Percentiles rank a stretch among this genome's conserved stretches.
Conservation (phyloP, 1,140 invertebrate species). For the Episyrphus balteatus region DNA sequence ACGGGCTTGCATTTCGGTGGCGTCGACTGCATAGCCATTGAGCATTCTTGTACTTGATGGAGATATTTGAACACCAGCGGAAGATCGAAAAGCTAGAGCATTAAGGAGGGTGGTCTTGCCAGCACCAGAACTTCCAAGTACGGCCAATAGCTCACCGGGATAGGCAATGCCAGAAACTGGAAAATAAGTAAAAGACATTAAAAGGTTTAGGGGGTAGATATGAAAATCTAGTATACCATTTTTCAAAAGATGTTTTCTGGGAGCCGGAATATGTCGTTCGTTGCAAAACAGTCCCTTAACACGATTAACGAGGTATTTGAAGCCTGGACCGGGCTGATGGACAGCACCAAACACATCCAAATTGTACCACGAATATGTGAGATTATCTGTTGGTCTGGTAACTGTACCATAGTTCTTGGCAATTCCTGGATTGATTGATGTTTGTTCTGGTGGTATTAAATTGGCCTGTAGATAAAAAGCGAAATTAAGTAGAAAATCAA, state of each 20-base stretch:
- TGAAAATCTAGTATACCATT: conserved; percentile 33
- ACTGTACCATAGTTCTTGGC: conserved; percentile 30
- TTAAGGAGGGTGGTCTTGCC: conserved; percentile 95
- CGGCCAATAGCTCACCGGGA: conserved; percentile 80
- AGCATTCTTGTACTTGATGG: conserved; percentile 43
- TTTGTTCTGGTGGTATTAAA: conserved; percentile 8
- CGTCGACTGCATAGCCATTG: conserved; percentile 57
- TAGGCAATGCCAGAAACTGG: conserved; percentile 70
- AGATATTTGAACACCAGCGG: conserved; percentile 44
- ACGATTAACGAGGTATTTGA: conserved; percentile 34
- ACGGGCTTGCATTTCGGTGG: conserved; percentile 57
- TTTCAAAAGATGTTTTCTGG: conserved; percentile 54
- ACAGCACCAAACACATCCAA: conserved; percentile 49
- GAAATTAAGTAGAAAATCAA: no score
- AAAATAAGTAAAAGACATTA: conserved; percentile 25
- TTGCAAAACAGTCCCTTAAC: conserved; percentile 36
- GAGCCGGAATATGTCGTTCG: conserved; percentile 37
- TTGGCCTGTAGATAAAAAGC: no score
- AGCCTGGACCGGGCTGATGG: conserved; percentile 24
- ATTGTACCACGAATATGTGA: conserved; percentile 59
- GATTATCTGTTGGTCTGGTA: conserved; percentile 26
- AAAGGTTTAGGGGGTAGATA: neutral
- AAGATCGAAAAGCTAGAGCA: conserved; percentile 69
- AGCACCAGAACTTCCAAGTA: conserved; percentile 90
- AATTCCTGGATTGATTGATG: conserved; percentile 21